A percentile compares a stretch with the other conserved stretches of the same genome.
Evolutionary conservation across 2,888 invertebrate species (phyloP).

Genomic region (Chelonus formosanus): DNA sequence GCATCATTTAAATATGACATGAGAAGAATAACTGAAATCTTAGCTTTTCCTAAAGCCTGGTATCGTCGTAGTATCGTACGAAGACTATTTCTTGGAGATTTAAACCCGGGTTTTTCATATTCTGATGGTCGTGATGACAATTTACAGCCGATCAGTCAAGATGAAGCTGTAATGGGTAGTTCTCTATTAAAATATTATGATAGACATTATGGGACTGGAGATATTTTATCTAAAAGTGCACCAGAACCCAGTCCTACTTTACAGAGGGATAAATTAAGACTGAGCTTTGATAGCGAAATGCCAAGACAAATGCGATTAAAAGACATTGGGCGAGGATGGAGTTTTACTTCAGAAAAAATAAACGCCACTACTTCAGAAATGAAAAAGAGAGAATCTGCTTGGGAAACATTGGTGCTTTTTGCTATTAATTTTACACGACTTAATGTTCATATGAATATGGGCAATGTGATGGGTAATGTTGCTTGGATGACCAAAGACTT

Average conservation of each 20-base stretch:
- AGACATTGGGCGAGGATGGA: slow-evolving; percentile 69
- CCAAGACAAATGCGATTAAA: slow-evolving; percentile 67
- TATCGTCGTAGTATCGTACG: slow-evolving; percentile 93
- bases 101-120: slow-evolving; percentile 71
- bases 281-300: slow-evolving; percentile 69
- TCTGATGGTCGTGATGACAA: slow-evolving; percentile 57
- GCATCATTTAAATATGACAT: slow-evolving; percentile 99
- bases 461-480: slow-evolving; percentile 99
- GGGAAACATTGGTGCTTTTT: slow-evolving; percentile 96
- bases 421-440: slow-evolving; percentile 95
- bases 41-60: slow-evolving; percentile 99
- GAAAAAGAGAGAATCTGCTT: slow-evolving; percentile 76
- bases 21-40: slow-evolving; percentile 94
- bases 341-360: slow-evolving; percentile 67
- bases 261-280: slow-evolving; percentile 69
- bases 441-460: slow-evolving; percentile 99
- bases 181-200: slow-evolving; percentile 59
- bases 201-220: slow-evolving; percentile 43
- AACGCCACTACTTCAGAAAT: slow-evolving; percentile 70
- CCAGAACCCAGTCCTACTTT: slow-evolving; percentile 62
- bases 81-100: slow-evolving; percentile 91
- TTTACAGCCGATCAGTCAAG: slow-evolving; percentile 55
- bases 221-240: slow-evolving; percentile 55
- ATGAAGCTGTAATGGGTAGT: slow-evolving; percentile 60
- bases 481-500: slow-evolving; percentile 94